These are phyloP conservation scores for Liopterus haemorrhoidalis DNA, from an alignment of 2,888 invertebrate species.

Conservation along the genomic window DNA sequence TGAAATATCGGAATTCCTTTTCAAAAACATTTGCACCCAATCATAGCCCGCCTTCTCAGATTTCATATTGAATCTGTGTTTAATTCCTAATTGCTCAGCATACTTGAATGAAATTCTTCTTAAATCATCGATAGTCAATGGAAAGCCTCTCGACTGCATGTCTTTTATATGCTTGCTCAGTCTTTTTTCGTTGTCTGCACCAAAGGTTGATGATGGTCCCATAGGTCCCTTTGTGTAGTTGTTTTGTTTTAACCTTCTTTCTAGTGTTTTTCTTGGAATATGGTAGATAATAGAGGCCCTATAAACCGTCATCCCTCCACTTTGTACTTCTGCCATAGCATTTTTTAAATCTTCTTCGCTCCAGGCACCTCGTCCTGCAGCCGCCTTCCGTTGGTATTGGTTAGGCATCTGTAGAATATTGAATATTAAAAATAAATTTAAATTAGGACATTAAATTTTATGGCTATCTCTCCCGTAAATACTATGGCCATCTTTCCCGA, in stretches of 20 bases:
- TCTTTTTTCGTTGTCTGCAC: slow-evolving; percentile 22
- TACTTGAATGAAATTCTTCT: slow-evolving; percentile 18
- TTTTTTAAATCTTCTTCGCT: slow-evolving; percentile 17
- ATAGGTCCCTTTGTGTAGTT: slow-evolving; percentile 19
- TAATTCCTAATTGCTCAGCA: slow-evolving; percentile 13
- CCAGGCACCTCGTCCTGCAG: slow-evolving; percentile 11
- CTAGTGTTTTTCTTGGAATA: slow-evolving; percentile 24
- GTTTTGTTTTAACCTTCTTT: slow-evolving; percentile 18
- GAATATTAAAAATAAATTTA: not conserved
- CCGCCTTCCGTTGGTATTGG: slow-evolving; percentile 13
- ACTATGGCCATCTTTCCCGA: slow-evolving; percentile 4
- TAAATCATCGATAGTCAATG: slow-evolving; percentile 23
- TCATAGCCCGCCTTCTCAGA: slow-evolving; percentile 16
- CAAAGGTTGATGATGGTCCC: slow-evolving; percentile 20
- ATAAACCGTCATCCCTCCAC: slow-evolving; percentile 17
- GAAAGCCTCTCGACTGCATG: slow-evolving; percentile 21
- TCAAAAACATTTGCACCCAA: slow-evolving; percentile 20
- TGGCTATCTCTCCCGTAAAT: not conserved
- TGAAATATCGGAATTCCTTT: slow-evolving; percentile 16
- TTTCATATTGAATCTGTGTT: slow-evolving; percentile 18
- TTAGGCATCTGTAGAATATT: slow-evolving; percentile 20
- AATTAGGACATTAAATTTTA: not conserved
- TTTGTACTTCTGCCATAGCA: slow-evolving; percentile 23
- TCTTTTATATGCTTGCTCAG: slow-evolving; percentile 25
- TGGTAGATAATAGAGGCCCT: slow-evolving; percentile 16